Conservation (phyloP, 2,113 vertebrate genomes). For the Opisthocomus hoazin region DNA sequence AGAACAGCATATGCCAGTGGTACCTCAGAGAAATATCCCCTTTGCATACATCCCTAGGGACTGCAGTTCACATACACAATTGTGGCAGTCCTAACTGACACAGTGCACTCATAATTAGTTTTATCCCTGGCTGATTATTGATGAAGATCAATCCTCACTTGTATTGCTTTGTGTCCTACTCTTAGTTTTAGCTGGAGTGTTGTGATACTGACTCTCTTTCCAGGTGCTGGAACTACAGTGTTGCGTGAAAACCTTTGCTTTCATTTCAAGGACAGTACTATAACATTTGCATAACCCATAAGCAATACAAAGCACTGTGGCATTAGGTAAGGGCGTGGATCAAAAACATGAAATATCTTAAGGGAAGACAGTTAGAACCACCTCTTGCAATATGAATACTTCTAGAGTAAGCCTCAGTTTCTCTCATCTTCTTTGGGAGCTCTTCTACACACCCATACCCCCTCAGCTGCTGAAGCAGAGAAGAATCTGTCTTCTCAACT, state of each 20-base stretch:
- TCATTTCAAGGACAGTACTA: background rate
- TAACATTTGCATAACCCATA: background rate
- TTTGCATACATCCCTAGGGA: background rate
- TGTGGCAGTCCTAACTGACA: background rate
- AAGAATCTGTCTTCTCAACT: background rate
- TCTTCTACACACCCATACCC: background rate
- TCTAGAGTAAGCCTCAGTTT: background rate
- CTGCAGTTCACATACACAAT: fast-evolving
- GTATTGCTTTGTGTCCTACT: background rate
- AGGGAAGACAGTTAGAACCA: background rate
- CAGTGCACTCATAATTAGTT: background rate
- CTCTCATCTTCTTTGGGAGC: background rate
- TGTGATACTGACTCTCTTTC: background rate
- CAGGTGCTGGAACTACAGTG: background rate
- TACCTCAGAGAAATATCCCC: background rate
- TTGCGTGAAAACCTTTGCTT: background rate
- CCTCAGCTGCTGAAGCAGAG: background rate
- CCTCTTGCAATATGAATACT: background rate
- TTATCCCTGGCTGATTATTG: background rate
- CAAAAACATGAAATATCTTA: background rate
- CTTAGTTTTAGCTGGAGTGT: background rate
- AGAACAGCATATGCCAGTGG: background rate
- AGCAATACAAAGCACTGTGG: background rate
- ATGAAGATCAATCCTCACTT: background rate
- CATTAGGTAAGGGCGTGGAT: background rate